phyloP scores from a whole-genome alignment of 2,888 invertebrate species.

The Sphaerophoria taeniata region DNA sequence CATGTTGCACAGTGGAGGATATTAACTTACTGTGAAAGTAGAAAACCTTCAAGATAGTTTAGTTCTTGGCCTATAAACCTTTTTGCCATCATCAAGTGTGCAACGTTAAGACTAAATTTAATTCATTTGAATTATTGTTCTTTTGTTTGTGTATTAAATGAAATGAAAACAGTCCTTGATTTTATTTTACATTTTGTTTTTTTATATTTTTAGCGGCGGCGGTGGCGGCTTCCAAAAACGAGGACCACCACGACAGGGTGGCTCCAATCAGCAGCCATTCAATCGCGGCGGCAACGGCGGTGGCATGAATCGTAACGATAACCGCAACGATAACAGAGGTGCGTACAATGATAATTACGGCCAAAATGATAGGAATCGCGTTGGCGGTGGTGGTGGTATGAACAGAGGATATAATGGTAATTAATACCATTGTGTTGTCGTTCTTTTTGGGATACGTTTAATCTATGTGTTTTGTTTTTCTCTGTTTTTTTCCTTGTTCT shows the following conservation, averaged over 20 bases:
- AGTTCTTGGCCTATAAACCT: no score
- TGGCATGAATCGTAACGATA: conserved; percentile 62
- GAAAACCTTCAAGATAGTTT: no score
- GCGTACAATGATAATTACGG: conserved; percentile 83
- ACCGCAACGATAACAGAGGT: conserved; percentile 77
- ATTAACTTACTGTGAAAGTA: no score
- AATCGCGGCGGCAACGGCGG: conserved; percentile 77
- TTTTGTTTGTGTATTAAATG: no score
- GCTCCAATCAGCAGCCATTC: conserved; percentile 79
- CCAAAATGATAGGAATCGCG: conserved; percentile 83
- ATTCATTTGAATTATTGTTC: no score
- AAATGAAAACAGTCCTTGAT: no score
- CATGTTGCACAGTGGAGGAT: no score
- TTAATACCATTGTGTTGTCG: conserved; percentile 75
- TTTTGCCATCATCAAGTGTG: no score
- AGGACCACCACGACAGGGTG: conserved; percentile 83
- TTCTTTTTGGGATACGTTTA: conserved; percentile 47
- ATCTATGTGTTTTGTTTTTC: conserved; percentile 18
- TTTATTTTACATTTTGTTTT: conserved; percentile 9
- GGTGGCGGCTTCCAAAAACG: conserved; percentile 83
- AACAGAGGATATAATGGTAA: conserved; percentile 84
- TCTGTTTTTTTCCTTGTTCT: conserved; percentile 43
- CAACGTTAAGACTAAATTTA: no score
- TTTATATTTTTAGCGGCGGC: conserved; percentile 81
- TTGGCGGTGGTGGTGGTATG: conserved; percentile 82